These are phyloP conservation scores for Eptesicus fuscus DNA, from an alignment of 2,113 vertebrate species.

Conservation along the genomic window DNA sequence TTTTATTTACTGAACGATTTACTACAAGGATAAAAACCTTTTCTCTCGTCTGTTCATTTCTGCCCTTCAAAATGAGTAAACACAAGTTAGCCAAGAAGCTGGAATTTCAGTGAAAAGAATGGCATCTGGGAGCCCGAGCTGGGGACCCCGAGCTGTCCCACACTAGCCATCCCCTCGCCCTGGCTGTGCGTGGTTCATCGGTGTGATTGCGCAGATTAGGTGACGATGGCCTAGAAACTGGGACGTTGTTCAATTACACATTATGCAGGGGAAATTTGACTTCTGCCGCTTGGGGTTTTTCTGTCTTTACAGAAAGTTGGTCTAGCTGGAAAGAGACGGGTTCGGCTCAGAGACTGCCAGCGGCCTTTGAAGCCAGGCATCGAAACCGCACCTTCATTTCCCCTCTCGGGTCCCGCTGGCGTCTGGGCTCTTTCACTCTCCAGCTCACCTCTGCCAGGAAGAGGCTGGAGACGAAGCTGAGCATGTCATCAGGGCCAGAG, in stretches of 20 bases:
- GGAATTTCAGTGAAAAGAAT: background rate
- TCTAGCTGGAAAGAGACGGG: constrained; percentile 60
- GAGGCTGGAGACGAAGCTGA: constrained; percentile 52
- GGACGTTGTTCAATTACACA: constrained; percentile 54
- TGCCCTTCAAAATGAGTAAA: constrained; percentile 13
- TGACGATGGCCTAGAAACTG: constrained; percentile 48
- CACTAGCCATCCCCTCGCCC: background rate
- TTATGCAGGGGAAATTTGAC: constrained; percentile 57
- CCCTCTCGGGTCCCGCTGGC: constrained; percentile 45
- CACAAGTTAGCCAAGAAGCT: background rate
- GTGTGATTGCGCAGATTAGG: constrained; percentile 20
- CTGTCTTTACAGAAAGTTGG: constrained; percentile 71
- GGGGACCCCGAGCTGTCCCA: background rate
- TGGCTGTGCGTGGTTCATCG: background rate
- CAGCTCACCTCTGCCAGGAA: constrained; percentile 71
- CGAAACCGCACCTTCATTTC: constrained; percentile 64
- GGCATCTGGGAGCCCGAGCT: background rate
- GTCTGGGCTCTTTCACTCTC: constrained; percentile 61
- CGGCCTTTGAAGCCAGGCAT: constrained; percentile 16
- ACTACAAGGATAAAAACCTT: background rate
- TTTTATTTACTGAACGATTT: constrained; percentile 13
- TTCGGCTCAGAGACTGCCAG: background rate
- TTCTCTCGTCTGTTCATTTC: background rate
- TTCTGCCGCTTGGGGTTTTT: constrained; percentile 59
- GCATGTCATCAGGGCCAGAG: constrained; percentile 44